A percentile compares a stretch with the other conserved stretches of the same genome.
Conservation (phyloP, 2,888 invertebrate species). For the Xestoiulus laeticollis region DNA sequence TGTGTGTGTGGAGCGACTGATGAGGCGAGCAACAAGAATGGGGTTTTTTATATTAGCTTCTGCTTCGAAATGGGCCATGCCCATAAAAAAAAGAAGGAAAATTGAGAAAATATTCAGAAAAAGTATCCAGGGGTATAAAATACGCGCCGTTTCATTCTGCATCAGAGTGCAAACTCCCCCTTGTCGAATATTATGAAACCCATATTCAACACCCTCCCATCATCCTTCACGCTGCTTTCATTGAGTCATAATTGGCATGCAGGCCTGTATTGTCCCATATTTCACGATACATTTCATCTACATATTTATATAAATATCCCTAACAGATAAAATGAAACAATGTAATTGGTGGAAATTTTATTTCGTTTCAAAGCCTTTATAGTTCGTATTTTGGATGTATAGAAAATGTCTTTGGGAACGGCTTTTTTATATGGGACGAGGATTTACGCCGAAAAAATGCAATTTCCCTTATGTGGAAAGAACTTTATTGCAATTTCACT, state of each 20-base stretch:
- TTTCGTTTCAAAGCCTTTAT: background rate
- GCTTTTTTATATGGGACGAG: background rate
- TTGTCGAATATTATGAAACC: background rate
- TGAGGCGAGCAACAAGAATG: conserved; percentile 37
- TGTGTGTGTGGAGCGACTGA: conserved; percentile 17
- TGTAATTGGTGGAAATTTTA: conserved; percentile 33
- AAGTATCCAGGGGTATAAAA: conserved; percentile 34
- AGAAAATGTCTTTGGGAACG: background rate
- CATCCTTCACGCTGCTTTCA: background rate
- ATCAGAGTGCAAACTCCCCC: background rate
- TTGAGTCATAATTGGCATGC: conserved; percentile 25
- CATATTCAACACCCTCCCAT: background rate
- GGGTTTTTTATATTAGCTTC: conserved; percentile 30
- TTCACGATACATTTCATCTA: conserved; percentile 28
- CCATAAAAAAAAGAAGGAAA: conserved; percentile 8
- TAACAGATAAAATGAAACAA: conserved; percentile 29
- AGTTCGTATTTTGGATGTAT: background rate
- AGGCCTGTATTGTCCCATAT: background rate
- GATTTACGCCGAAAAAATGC: conserved; percentile 9
- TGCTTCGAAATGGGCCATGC: conserved; percentile 20
- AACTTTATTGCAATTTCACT: background rate
- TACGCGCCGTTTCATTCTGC: background rate
- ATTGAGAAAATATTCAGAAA: conserved; percentile 37
- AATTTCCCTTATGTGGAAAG: background rate
- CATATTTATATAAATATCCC: conserved; percentile 30